These are phyloP conservation scores for Tuberolachnus salignus DNA, from an alignment of 2,888 invertebrate genomes.

Conservation along the genomic window DNA sequence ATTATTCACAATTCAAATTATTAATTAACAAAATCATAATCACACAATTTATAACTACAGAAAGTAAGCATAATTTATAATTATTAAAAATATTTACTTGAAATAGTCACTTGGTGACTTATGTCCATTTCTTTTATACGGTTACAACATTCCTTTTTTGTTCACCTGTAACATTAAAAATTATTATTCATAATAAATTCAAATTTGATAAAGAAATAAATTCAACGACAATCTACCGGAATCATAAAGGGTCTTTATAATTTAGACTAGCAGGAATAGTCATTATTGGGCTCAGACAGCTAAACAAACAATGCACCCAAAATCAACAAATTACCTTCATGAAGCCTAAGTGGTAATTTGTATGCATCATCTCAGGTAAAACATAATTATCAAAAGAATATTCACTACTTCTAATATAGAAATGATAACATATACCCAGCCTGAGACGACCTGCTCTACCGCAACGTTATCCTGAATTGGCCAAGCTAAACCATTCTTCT, in stretches of 20 bases:
- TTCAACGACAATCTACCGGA: too few relatives aligned
- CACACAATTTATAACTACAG: neutral
- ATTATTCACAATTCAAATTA: neutral
- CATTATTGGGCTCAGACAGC: too few relatives aligned
- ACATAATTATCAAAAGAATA: conserved; percentile 70
- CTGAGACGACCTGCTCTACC: conserved; percentile 88
- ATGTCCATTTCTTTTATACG: conserved; percentile 69
- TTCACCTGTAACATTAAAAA: conserved; percentile 66
- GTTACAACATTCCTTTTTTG: conserved; percentile 65
- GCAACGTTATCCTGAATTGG: conserved; percentile 83
- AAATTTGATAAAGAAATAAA: too few relatives aligned
- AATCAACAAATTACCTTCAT: conserved; percentile 74
- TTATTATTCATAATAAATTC: conserved; percentile 26
- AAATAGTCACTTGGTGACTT: conserved; percentile 79
- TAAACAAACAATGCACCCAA: too few relatives aligned
- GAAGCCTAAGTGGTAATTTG: conserved; percentile 87
- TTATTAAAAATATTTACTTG: conserved; percentile 32
- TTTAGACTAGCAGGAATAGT: too few relatives aligned
- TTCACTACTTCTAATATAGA: conserved; percentile 75
- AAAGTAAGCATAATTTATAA: neutral
- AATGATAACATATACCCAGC: conserved; percentile 84
- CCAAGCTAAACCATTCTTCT: conserved; percentile 79
- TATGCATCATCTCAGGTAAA: conserved; percentile 82
- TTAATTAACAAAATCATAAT: neutral
- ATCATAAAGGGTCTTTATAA: too few relatives aligned